These are phyloP conservation scores for Physella acuta DNA, from an alignment of 1,140 invertebrate species.

Conservation along the genomic window DNA sequence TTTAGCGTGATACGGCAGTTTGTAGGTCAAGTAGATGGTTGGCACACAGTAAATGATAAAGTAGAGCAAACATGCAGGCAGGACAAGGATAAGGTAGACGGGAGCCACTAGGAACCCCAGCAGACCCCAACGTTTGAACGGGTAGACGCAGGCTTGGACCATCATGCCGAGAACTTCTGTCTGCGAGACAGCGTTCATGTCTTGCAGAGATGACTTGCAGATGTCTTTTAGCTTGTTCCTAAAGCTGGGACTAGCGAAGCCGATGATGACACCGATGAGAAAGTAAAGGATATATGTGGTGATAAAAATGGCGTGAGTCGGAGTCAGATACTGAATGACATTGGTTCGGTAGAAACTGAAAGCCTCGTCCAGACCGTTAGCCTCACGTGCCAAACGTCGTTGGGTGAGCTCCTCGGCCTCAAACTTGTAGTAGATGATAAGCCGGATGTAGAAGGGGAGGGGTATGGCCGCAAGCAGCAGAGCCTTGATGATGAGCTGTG, in stretches of 20 bases:
- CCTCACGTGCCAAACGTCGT: conserved; percentile 30
- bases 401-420: conserved; percentile 44
- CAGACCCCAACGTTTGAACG: conserved; percentile 39
- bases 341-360: conserved; percentile 50
- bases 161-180: conserved; percentile 48
- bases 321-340: conserved; percentile 52
- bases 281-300: conserved; percentile 50
- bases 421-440: conserved; percentile 53
- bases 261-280: conserved; percentile 43
- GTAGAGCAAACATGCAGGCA: conserved; percentile 41
- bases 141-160: conserved; percentile 40
- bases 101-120: conserved; percentile 46
- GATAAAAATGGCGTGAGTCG: conserved; percentile 52
- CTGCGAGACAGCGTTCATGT: conserved; percentile 50
- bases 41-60: conserved; percentile 52
- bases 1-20: conserved; percentile 48
- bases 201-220: conserved; percentile 40
- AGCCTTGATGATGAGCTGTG: conserved; percentile 35
- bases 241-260: conserved; percentile 36
- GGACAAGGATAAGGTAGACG: conserved; percentile 39
- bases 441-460: conserved; percentile 49
- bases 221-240: conserved; percentile 49
- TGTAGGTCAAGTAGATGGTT: conserved; percentile 49
- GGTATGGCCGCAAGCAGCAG: conserved; percentile 47
- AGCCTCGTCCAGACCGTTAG: conserved; percentile 32